Evolutionary conservation across 2,797 vertebrate genomes (phyloP), one percentile per base, ranked within the genome.

Genomic region (Tauraco hartlaubi): DNA sequence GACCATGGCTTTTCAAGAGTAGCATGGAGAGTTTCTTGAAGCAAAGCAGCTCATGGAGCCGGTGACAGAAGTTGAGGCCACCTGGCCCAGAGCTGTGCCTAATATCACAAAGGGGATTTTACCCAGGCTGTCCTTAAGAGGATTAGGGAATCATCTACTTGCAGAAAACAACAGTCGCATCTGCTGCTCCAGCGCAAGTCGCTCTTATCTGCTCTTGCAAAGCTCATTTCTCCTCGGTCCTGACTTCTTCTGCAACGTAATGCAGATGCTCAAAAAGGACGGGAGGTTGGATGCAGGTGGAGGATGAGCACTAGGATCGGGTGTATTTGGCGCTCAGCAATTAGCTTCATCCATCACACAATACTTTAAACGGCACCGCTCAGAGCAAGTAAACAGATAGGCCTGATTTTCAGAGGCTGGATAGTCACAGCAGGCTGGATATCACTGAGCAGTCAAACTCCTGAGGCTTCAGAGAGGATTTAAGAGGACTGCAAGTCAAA

Each of bases 91-190:
- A 94, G 84, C 69, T 85, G 46, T 2, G 2, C 88, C 81, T 95
- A 88, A 85, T 90, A 80, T 77, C 92, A 94, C 80, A 95, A 96
- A 96, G 92, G 92, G 83, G 96, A 97, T 97, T 97, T 95, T 73
- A 55, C 58, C 84, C 84, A 94, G 94, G 85, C 90, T 76, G 46
- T 62, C 51, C 90, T 87, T 96, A 96, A 96, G 94, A 96, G 56
- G 91, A 94, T 96, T 96, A 95, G 72, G 62, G 90, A 94, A 93
- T 91, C 94, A 94, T 88, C 75, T 88, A 26, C 94, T 92, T 83
- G 90, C 83, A 95, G 86, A 93, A 86, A 83, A 96, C 93, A 95
- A 81, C 78, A 91, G 78, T 19, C 64, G 18, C 90, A 78, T 92
- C 95, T 92, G 90, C 84, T 79, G 85, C 46, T 92, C 49, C 74